These are phyloP conservation scores for Ectropis grisescens DNA, from an alignment of 1,140 invertebrate genomes.

Conservation along the genomic window DNA sequence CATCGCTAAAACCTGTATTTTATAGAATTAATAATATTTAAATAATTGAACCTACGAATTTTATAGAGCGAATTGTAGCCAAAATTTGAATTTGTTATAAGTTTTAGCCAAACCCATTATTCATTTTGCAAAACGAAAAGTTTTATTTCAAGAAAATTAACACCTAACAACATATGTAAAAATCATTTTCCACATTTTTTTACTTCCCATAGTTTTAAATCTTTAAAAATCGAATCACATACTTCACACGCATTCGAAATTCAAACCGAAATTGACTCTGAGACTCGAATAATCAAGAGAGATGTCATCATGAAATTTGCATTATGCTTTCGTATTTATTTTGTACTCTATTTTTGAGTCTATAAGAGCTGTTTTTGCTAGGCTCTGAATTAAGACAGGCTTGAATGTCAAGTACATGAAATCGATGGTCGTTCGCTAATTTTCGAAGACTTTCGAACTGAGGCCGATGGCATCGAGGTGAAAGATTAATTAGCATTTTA, in stretches of 20 bases:
- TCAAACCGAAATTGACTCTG: too few relatives aligned
- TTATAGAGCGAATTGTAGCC: too few relatives aligned
- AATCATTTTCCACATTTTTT: too few relatives aligned
- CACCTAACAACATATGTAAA: too few relatives aligned
- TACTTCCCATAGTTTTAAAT: conserved; percentile 1
- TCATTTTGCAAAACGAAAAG: too few relatives aligned
- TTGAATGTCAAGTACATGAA: conserved; percentile 62
- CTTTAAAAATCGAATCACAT: conserved; percentile 35
- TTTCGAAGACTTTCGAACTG: conserved; percentile 53
- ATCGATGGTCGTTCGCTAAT: conserved; percentile 27
- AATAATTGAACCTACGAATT: too few relatives aligned
- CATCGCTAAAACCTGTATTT: too few relatives aligned
- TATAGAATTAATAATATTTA: too few relatives aligned
- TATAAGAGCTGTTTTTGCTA: conserved; percentile 6
- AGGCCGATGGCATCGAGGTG: conserved; percentile 28
- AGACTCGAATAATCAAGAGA: conserved; percentile 34
- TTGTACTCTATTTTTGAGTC: conserved; percentile 14
- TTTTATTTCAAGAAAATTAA: too few relatives aligned
- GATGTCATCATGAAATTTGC: conserved; percentile 19
- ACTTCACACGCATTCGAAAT: conserved; percentile 28
- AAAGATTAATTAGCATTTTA: conserved; percentile 35
- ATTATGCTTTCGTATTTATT: conserved; percentile 17
- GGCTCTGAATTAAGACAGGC: conserved; percentile 11
- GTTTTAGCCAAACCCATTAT: too few relatives aligned
- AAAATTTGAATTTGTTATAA: too few relatives aligned